These are phyloP conservation scores for Spermophilus dauricus DNA, from an alignment of 2,113 vertebrate species.

Conservation along the genomic window DNA sequence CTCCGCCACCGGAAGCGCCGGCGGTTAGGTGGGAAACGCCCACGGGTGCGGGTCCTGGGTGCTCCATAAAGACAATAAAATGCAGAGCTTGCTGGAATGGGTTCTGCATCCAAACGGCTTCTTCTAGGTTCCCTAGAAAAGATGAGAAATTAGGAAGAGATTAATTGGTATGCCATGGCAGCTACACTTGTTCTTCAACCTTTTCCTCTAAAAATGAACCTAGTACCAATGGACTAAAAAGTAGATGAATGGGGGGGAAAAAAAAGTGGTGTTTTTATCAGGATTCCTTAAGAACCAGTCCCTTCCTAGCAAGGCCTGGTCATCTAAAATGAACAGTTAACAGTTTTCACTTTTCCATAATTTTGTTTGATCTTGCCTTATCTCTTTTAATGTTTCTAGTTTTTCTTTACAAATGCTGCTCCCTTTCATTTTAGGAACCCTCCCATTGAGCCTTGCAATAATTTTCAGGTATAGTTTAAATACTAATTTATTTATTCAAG, in stretches of 20 bases:
- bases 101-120: rapidly evolving
- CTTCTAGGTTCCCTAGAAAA: neutral
- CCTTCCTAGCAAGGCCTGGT: neutral
- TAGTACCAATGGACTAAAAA: neutral
- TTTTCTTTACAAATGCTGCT: constrained; percentile 11
- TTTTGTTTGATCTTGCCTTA: neutral
- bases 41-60: rapidly evolving
- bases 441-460: neutral
- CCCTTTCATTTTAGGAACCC: neutral
- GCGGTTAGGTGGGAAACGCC: rapidly evolving
- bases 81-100: rapidly evolving
- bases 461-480: neutral
- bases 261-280: neutral
- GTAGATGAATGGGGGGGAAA: neutral
- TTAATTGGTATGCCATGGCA: neutral
- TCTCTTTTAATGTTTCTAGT: neutral
- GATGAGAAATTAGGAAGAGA: neutral
- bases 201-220: neutral
- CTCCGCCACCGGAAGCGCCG: neutral
- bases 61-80: rapidly evolving
- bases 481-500: neutral
- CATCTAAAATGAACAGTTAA: constrained; percentile 22
- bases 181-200: neutral
- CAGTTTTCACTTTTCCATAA: neutral
- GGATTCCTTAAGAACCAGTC: neutral